Conservation (phyloP, 2,888 invertebrate genomes). For the Stenolophus ochropezus region DNA sequence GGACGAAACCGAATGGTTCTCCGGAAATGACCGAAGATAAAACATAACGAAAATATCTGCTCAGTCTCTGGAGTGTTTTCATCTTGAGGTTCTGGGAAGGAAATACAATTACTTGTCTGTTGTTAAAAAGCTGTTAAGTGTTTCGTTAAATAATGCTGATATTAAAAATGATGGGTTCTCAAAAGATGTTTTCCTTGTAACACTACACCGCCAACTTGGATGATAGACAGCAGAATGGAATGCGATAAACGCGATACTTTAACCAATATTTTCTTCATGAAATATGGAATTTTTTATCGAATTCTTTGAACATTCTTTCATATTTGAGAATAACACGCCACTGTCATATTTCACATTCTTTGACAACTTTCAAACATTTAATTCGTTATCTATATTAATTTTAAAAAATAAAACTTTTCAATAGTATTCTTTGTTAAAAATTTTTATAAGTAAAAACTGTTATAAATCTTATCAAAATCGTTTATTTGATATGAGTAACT, state of each 20-base stretch:
- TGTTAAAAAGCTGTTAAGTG: slow-evolving; percentile 40
- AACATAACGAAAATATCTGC: slow-evolving; percentile 52
- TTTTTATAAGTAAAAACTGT: too few relatives aligned
- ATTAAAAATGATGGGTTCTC: slow-evolving; percentile 31
- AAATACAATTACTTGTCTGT: slow-evolving; percentile 25
- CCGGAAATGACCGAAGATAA: slow-evolving; percentile 38
- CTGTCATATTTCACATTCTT: not conserved
- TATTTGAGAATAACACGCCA: not conserved
- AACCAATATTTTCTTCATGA: not conserved
- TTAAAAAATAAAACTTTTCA: too few relatives aligned
- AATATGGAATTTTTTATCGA: slow-evolving; percentile 6
- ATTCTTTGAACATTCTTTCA: not conserved
- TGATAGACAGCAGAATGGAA: slow-evolving; percentile 8
- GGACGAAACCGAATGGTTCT: slow-evolving; percentile 18
- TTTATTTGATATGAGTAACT: too few relatives aligned
- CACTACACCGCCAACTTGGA: not conserved
- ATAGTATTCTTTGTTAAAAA: too few relatives aligned
- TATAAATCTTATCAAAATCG: too few relatives aligned
- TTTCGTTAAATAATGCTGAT: slow-evolving; percentile 40
- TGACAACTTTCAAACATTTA: not conserved
- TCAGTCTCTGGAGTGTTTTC: slow-evolving; percentile 41
- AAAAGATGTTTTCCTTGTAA: slow-evolving; percentile 6
- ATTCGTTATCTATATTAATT: too few relatives aligned
- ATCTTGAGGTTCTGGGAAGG: not conserved
- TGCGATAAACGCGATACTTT: not conserved